phyloP scores from a whole-genome alignment of 1,140 invertebrate genomes.

The Procambarus virginalis region DNA sequence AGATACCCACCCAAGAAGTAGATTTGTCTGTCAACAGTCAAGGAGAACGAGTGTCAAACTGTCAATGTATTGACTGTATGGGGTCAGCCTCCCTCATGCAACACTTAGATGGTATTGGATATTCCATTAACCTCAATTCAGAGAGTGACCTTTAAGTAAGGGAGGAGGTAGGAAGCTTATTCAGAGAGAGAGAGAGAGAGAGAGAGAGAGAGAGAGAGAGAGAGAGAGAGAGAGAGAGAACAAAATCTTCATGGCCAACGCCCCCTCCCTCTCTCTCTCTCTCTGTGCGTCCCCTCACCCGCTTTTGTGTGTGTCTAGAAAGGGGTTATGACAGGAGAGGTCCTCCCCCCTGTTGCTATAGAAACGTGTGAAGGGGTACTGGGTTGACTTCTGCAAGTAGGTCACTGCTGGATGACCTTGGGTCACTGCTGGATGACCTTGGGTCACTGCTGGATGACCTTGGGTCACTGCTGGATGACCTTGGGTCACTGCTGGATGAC shows the following conservation, averaged over 20 bases:
- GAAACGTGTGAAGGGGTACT: background rate
- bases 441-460: no score
- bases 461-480: no score
- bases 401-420: no score
- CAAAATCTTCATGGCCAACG: slow-evolving; percentile 18
- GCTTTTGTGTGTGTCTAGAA: slow-evolving; percentile 11
- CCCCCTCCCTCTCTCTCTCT: background rate
- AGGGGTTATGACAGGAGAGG: background rate
- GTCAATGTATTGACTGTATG: background rate
- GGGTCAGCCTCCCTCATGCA: background rate
- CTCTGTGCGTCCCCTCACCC: background rate
- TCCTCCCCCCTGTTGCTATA: background rate
- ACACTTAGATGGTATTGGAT: slow-evolving; percentile 17
- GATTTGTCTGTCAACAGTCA: no score
- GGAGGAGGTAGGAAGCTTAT: background rate
- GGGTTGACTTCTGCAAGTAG: no score
- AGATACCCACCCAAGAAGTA: no score
- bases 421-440: no score
- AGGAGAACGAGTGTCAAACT: background rate
- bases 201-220: background rate
- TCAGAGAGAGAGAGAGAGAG: background rate
- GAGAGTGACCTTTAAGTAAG: slow-evolving; percentile 26
- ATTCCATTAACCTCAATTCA: slow-evolving; percentile 38
- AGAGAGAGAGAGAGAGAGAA: background rate
- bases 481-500: no score